Evolutionary conservation across 2,888 invertebrate species (phyloP), one percentile per base, ranked within the genome.

Genomic region (Deilephila elpenor): DNA sequence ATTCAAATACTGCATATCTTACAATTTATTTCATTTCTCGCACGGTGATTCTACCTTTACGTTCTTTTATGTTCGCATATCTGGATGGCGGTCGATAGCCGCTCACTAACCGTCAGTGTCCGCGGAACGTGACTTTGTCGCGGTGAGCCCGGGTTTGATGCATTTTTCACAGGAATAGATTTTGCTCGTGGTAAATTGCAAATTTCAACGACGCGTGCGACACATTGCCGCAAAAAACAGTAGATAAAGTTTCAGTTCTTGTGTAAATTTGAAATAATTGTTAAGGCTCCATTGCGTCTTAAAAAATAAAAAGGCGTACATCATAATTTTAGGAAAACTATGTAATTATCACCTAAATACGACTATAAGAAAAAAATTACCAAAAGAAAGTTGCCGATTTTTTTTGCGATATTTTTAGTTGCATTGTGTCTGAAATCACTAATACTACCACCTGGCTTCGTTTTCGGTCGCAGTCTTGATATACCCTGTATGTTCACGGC

Each of bases 81-180:
- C 34, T 25, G n/a, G 29, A 34, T 53, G 60, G 76, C 79, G 81
- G 80, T 85, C 84, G 82, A 87, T 89, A 86, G 83, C 82, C 83
- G 83, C 82, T 86, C 84, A 82, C 85, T 89, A 86, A 83, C 84
- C 84, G 82, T 86, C 86, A 84, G 83, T 85, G 87, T 89, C 86
- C 86, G 83, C 82, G 82, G 84, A 88, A 92, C 92, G 92, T 93
- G 92, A 92, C 91, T 91, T 88, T 88, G 83, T 78, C 82, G 79
- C 72, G 75, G 78, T 74, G 71, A 88, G 86, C 86, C 85, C 83
- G 82, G 78, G 76, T 80, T 82, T 78, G 77, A 83, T 87, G 86
- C 86, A 89, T 92, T 91, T 93, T 91, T 89, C 87, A 86, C 84
- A 56, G 82, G 81, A 86, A 88, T 86, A 84, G 87, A 89, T 89